A percentile compares a stretch with the other conserved stretches of the same genome.
Evolutionary conservation across 2,797 vertebrate species (phyloP).

Genomic region (Xenentodon cancila): DNA sequence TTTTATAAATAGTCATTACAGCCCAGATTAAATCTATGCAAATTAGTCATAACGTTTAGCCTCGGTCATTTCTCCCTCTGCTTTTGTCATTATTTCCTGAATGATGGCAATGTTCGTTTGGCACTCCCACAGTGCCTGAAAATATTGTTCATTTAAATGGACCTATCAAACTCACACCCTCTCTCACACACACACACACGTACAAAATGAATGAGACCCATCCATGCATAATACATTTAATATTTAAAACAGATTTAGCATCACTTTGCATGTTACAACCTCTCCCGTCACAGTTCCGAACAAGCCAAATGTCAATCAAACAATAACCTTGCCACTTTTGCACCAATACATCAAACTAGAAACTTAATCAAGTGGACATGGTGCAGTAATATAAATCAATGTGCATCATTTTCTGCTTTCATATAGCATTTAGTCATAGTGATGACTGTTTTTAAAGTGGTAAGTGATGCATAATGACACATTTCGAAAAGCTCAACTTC

Average conservation of each 20-base stretch:
- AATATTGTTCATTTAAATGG: conserved; percentile 65
- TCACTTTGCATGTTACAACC: conserved; percentile 64
- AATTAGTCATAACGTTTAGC: conserved; percentile 47
- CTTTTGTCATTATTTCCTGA: conserved; percentile 53
- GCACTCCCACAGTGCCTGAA: conserved; percentile 41
- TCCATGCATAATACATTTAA: conserved; percentile 76
- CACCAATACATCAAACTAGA: conserved; percentile 35
- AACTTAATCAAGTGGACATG: conserved; percentile 47
- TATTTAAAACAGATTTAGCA: conserved; percentile 66
- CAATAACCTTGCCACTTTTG: conserved; percentile 26
- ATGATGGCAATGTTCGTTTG: conserved; percentile 38
- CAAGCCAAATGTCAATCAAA: conserved; percentile 61
- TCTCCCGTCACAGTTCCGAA: conserved; percentile 46
- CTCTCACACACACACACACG: conserved; percentile 24
- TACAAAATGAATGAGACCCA: conserved; percentile 60
- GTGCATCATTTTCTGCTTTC: conserved; percentile 63
- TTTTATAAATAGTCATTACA: conserved; percentile 46
- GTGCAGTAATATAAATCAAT: conserved; percentile 66
- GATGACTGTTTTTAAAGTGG: conserved; percentile 63
- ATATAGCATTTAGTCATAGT: conserved; percentile 64
- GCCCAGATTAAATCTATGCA: conserved; percentile 24
- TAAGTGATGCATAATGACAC: conserved; percentile 53
- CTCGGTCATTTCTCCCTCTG: conserved; percentile 46
- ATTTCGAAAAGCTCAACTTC: conserved; percentile 60
- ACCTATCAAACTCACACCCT: conserved; percentile 59